A percentile compares a stretch with the other conserved stretches of the same genome.
These are phyloP conservation scores for Tipula unca DNA, from an alignment of 2,888 invertebrate species.

Conservation along the genomic window DNA sequence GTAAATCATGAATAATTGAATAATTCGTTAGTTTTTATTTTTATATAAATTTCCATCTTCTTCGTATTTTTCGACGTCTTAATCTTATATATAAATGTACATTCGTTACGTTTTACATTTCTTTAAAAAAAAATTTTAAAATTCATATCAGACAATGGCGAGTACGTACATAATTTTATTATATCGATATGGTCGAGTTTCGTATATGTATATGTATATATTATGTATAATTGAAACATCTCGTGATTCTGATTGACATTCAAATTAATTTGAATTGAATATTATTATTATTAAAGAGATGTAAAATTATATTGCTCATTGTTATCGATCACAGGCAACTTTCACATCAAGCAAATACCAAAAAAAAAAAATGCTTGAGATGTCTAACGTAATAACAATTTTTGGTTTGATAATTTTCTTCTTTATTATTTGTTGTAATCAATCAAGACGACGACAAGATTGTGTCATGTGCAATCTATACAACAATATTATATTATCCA, in stretches of 20 bases:
- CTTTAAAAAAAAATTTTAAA: neutral
- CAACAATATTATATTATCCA: neutral
- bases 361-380: too few relatives aligned
- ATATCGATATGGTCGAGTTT: neutral
- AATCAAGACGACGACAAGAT: neutral
- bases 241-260: neutral
- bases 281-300: neutral
- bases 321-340: neutral
- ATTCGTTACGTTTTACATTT: neutral
- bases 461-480: neutral
- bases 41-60: neutral
- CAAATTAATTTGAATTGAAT: neutral
- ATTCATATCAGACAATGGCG: neutral
- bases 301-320: neutral
- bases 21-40: neutral
- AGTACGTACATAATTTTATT: neutral
- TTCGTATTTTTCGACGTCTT: neutral
- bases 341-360: neutral
- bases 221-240: neutral
- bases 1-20: slow-evolving; percentile 1
- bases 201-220: neutral
- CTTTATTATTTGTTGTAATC: neutral
- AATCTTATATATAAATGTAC: neutral
- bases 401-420: neutral
- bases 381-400: neutral